These are phyloP conservation scores for Callinectes sapidus DNA, from an alignment of 2,888 invertebrate genomes.

Conservation along the genomic window DNA sequence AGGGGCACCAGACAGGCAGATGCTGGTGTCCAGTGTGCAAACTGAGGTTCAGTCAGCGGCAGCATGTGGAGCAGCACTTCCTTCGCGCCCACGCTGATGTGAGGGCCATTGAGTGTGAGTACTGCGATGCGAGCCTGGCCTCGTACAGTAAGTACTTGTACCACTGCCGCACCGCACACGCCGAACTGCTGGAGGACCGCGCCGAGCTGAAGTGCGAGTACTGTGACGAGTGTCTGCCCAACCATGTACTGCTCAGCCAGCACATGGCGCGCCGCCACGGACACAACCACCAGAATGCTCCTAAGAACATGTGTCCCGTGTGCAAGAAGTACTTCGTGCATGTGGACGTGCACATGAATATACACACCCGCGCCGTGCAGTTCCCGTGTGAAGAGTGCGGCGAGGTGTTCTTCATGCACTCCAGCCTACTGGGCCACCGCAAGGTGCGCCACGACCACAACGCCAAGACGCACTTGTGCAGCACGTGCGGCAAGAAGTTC, in stretches of 20 bases:
- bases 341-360: conserved; percentile 63
- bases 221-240: conserved; percentile 49
- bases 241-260: conserved; percentile 46
- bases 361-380: conserved; percentile 65
- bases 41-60: conserved; percentile 46
- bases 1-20: conserved; percentile 54
- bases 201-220: conserved; percentile 41
- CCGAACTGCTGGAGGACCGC: conserved; percentile 58
- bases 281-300: conserved; percentile 41
- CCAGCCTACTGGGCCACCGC: conserved; percentile 57
- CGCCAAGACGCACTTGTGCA: conserved; percentile 46
- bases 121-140: conserved; percentile 44
- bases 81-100: conserved; percentile 46
- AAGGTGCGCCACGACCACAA: conserved; percentile 51
- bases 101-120: conserved; percentile 53
- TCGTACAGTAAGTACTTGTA: conserved; percentile 64
- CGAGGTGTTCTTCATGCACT: conserved; percentile 62
- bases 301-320: conserved; percentile 56
- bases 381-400: conserved; percentile 60
- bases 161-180: conserved; percentile 59
- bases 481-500: conserved; percentile 53
- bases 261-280: conserved; percentile 55
- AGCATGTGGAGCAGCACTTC: conserved; percentile 59
- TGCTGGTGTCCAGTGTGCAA: conserved; percentile 68
- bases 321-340: conserved; percentile 65